Base-by-base conservation (phyloP, 2,113 vertebrate genomes). In the Xiphophorus couchianus region DNA sequence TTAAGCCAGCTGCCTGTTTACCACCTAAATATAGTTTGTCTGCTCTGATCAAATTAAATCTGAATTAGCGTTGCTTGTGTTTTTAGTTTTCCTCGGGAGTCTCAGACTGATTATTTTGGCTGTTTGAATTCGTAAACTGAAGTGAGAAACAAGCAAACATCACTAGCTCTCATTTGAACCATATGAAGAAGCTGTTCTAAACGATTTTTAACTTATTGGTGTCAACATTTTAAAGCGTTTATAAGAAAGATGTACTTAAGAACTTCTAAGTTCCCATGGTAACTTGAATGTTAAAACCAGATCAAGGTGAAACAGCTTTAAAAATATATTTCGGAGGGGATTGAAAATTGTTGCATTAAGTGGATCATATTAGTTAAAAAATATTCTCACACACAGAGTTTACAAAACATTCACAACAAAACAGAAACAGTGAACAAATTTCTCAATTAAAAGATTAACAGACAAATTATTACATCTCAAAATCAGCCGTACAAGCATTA, bases 21-120 rank as follows among this genome's bases (percentile, higher is more conserved):
- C 58, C 62, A 2, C 27, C 29, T 85, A 22, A 68, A 44, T 62
- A 78, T 61, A 69, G 4, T 42, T 67, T 1, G 74, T 74, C 63
- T 64, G 62, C 69, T 60, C 62, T 78, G 70, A 87, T 88, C 19
- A 22, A 33, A 81, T 82, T 39, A 82, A 88, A 82, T 70, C 62
- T 75, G n/a, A 73, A 73, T 83, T 77, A 76, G 37, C 17, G 60
- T 62, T 19, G 71, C 27, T 68, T 80, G 61, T 61, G 60, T 62
- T 22, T 82, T 64, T 73, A 48, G 61, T 25, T 83, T 73, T 83
- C 79, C 48, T 78, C 75, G 39, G 68, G 13, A 4, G 0, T 69
- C 66, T 78, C 63, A 42, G n/a, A 54, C 73, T 66, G 78, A 29
- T 30, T 22, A 69, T 75, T 72, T 61, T 64, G 19, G 28, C 73